Conservation (phyloP, 2,888 invertebrate genomes). For the Luffia ferchaultella region DNA sequence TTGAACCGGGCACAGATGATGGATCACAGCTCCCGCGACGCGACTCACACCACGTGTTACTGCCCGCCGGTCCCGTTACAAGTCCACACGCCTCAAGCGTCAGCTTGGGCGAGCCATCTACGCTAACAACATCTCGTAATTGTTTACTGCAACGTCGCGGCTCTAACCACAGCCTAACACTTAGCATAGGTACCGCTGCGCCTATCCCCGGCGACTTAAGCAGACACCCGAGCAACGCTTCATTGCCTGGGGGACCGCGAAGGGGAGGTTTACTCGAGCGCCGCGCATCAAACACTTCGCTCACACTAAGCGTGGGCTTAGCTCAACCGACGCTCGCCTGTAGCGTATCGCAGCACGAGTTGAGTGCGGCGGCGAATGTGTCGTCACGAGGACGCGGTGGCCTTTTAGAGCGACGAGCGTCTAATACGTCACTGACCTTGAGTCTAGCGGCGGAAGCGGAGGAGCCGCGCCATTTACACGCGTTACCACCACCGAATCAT, state of each 20-base stretch:
- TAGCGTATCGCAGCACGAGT: neutral
- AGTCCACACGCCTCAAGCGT: conserved; percentile 52
- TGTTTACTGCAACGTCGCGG: conserved; percentile 82
- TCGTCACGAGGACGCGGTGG: neutral
- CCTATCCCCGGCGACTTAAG: conserved; percentile 35
- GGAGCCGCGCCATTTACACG: neutral
- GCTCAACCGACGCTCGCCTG: neutral
- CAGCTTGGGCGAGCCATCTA: conserved; percentile 75
- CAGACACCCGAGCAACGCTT: conserved; percentile 30
- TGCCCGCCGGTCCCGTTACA: conserved; percentile 59
- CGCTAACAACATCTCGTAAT: conserved; percentile 53
- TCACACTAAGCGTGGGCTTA: conserved; percentile 56
- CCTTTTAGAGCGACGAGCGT: conserved; percentile 77
- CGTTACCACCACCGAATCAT: conserved; percentile 41
- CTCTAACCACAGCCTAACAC: conserved; percentile 85
- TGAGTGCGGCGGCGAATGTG: neutral
- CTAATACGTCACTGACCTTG: conserved; percentile 85
- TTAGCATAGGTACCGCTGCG: conserved; percentile 66
- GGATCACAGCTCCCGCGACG: conserved; percentile 61
- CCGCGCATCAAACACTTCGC: conserved; percentile 88
- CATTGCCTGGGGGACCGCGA: conserved; percentile 68
- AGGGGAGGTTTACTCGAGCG: conserved; percentile 70
- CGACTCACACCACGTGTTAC: conserved; percentile 63
- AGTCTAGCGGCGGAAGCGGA: neutral
- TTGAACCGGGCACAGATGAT: conserved; percentile 51